A percentile compares a stretch with the other conserved stretches of the same genome.
These are phyloP conservation scores for Meriones psammophilus DNA, from an alignment of 2,797 vertebrate species.

Conservation along the genomic window DNA sequence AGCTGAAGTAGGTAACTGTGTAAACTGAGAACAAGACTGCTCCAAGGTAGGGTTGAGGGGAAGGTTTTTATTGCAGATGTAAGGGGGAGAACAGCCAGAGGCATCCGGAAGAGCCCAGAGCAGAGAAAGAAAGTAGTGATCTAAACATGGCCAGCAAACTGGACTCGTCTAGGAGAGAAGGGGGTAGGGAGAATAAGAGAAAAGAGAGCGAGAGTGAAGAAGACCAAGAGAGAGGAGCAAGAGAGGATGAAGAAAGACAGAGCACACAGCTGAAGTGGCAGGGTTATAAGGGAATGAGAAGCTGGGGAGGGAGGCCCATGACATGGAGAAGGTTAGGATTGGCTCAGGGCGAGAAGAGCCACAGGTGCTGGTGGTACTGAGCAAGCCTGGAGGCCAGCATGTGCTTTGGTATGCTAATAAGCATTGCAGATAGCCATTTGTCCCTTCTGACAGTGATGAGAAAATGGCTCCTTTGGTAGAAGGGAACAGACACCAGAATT, in stretches of 20 bases:
- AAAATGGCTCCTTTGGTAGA: neutral
- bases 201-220: neutral
- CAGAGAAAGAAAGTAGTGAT: neutral
- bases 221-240: too few species aligned
- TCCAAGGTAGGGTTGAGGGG: neutral
- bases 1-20: neutral
- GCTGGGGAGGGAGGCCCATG: too few species aligned
- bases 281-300: neutral
- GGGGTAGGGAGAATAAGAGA: neutral
- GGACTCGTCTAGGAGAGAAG: neutral
- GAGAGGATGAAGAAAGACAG: neutral
- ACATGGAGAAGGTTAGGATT: neutral
- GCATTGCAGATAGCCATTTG: neutral
- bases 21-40: too few species aligned
- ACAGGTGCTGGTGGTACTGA: neutral
- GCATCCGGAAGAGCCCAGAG: neutral
- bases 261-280: neutral
- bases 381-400: neutral
- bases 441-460: neutral
- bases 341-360: neutral
- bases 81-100: neutral
- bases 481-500: neutral
- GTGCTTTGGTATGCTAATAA: neutral
- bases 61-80: too few species aligned
- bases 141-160: neutral